Evolutionary conservation across 2,888 invertebrate genomes (phyloP).

Genomic region (Anodontia alba): DNA sequence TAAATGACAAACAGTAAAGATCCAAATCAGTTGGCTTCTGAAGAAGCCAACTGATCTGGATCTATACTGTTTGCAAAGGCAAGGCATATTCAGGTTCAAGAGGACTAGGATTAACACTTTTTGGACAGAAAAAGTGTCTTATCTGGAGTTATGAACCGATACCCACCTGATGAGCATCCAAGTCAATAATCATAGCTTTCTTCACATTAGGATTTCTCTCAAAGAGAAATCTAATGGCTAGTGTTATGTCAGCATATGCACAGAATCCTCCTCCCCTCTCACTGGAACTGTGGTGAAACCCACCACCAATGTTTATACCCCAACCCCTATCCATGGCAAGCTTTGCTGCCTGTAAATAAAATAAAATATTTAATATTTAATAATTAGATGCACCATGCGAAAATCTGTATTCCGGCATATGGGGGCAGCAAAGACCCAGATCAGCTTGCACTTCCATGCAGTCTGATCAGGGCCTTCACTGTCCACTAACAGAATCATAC

Average conservation of each 20-base stretch:
- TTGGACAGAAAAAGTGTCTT: too few species aligned
- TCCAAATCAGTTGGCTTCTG: too few species aligned
- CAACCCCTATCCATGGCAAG: constrained; percentile 93
- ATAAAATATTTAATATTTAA: background rate
- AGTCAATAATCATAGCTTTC: constrained; percentile 92
- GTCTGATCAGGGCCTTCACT: too few species aligned
- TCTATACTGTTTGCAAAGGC: background rate
- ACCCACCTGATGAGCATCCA: constrained; percentile 95
- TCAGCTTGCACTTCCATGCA: too few species aligned
- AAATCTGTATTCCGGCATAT: too few species aligned
- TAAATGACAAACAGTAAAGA: too few species aligned
- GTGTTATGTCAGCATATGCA: constrained; percentile 94
- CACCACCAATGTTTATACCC: constrained; percentile 96
- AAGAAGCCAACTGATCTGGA: too few species aligned
- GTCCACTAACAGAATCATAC: too few species aligned
- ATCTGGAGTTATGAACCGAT: too few species aligned
- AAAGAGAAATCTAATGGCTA: constrained; percentile 90
- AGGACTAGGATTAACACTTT: too few species aligned
- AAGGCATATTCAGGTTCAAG: too few species aligned
- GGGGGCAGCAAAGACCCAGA: too few species aligned
- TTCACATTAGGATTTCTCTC: constrained; percentile 85
- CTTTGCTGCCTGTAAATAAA: constrained; percentile 88
- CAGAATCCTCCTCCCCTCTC: constrained; percentile 94
- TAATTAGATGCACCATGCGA: background rate
- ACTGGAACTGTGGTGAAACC: constrained; percentile 95